Base-by-base conservation (phyloP, 2,113 vertebrate species). In the Halcyon senegalensis region DNA sequence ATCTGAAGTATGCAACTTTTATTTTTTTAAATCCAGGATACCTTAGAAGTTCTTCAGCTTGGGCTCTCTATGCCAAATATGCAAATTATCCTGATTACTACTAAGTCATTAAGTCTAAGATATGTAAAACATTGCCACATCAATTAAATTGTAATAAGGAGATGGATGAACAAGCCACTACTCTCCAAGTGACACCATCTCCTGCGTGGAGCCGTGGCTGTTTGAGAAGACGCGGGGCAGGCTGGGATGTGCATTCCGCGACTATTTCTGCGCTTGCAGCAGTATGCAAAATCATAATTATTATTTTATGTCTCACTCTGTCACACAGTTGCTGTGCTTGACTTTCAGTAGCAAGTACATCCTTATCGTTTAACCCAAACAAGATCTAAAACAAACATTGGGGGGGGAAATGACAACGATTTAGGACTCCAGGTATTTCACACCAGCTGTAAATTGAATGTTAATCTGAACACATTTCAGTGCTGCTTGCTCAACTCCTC, bases 361-460 rank as follows among this genome's bases (percentile, higher is more conserved):
- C 19, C 43, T 50, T 4, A 13, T 1, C 25, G 18, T 11, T 75
- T 16, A 43, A 60, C 53, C n/a, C 44, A 35, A 59, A 75, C 0
- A 0, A 74, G 50, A 17, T 3, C n/a, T 14, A 6, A 69, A 74
- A 43, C 11, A 68, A 35, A 53, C 0, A 16, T 21, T 16, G 43
- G 51, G 51, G 51, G 51, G 13, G 51, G 51, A 10, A 13, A 13
- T 20, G 7, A 10, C 28, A 14, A 60, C 27, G 4, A 39, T 17
- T 5, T 1, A 6, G 35, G 33, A 12, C 41, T 66, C 33, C 21
- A 51, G 50, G 37, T 11, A 17, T 70, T 70, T 75, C 74, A 50
- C 70, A 41, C 8, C 51, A 4, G 10, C 66, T 31, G 37, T 1
- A n/a, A 37, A 56, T 6, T 5, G 23, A 30, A 16, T 0, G 1